A percentile compares a stretch with the other conserved stretches of the same genome.
phyloP scores from a whole-genome alignment of 2,113 vertebrate genomes.

The Microcebus jonahi region DNA sequence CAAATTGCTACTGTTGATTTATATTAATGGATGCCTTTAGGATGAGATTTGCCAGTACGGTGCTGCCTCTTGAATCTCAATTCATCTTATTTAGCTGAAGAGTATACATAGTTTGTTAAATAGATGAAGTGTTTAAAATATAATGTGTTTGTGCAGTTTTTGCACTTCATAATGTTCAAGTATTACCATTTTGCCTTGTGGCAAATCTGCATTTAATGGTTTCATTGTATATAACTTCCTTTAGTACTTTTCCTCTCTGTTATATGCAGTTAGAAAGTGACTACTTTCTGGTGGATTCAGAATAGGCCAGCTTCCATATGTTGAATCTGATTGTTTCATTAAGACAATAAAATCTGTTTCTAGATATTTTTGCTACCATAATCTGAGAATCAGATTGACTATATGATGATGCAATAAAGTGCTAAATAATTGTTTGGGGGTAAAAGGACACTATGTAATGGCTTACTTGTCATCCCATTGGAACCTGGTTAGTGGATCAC shows the following conservation, averaged over 20 bases:
- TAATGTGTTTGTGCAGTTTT: constrained; percentile 83
- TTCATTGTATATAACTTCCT: constrained; percentile 73
- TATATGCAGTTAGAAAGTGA: constrained; percentile 50
- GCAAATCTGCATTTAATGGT: constrained; percentile 80
- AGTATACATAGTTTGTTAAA: constrained; percentile 85
- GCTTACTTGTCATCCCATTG: neutral
- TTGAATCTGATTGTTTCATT: constrained; percentile 3
- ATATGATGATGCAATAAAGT: neutral
- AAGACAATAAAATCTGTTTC: constrained; percentile 37
- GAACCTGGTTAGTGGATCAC: neutral
- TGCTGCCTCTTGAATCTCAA: constrained; percentile 85
- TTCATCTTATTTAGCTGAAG: constrained; percentile 88
- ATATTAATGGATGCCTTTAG: constrained; percentile 92
- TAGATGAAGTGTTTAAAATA: constrained; percentile 86
- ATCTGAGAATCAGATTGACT: neutral
- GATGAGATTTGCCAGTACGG: constrained; percentile 86
- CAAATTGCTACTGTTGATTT: constrained; percentile 90
- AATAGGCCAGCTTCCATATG: constrained; percentile 44
- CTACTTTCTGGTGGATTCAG: constrained; percentile 52
- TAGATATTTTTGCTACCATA: neutral
- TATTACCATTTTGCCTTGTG: constrained; percentile 81
- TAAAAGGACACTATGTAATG: neutral
- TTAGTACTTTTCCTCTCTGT: constrained; percentile 20
- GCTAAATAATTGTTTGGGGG: neutral
- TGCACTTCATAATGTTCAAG: constrained; percentile 78